A percentile compares a stretch with the other conserved stretches of the same genome.
Evolutionary conservation across 2,113 vertebrate species (phyloP).

Genomic region (Rhinopomastus cyanomelas): DNA sequence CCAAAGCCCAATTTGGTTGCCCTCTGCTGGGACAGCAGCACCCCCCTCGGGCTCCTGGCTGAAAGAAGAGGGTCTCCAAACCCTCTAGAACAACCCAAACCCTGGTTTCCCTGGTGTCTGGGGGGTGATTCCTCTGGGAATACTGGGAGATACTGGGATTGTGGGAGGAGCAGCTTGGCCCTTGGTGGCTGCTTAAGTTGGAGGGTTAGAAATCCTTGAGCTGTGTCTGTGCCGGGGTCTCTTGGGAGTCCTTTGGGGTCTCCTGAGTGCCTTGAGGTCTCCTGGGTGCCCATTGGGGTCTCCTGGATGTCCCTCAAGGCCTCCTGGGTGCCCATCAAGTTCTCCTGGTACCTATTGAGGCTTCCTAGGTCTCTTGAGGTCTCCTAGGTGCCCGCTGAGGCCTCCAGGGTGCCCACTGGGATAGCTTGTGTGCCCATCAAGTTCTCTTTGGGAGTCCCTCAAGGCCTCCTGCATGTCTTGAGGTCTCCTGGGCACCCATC

Average conservation of each 20-base stretch:
- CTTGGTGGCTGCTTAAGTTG: neutral
- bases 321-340: neutral
- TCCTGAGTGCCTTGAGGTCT: neutral
- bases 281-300: neutral
- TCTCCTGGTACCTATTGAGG: too few relatives aligned
- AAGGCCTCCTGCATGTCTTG: neutral
- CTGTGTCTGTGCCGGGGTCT: too few relatives aligned
- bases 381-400: too few relatives aligned
- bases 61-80: too few relatives aligned
- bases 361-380: too few relatives aligned
- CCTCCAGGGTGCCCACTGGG: neutral
- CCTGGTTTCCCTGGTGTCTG: too few relatives aligned
- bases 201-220: neutral
- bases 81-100: too few relatives aligned
- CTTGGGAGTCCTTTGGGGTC: neutral
- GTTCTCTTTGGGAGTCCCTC: too few relatives aligned
- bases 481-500: neutral
- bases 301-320: rapidly evolving
- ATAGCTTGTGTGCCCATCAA: neutral
- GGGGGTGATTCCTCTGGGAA: neutral
- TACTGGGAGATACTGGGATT: neutral
- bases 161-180: rapidly evolving
- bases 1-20: rapidly evolving
- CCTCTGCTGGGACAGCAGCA: too few relatives aligned
- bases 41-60: too few relatives aligned